Evolutionary conservation across 2,797 vertebrate genomes (phyloP).

Genomic region (Heterohyrax brucei): DNA sequence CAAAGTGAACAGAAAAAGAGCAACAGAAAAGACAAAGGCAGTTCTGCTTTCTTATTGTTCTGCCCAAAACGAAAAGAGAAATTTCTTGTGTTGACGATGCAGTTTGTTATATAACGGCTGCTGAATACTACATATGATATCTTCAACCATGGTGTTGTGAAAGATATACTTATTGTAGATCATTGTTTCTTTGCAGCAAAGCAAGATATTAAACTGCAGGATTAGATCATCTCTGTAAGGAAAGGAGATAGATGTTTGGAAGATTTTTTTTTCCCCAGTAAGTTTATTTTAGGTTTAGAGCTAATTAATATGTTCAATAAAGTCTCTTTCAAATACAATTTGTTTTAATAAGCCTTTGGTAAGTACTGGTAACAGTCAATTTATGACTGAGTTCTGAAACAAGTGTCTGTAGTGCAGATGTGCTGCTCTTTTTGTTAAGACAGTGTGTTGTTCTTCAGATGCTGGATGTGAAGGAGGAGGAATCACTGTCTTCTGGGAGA

Average conservation of each 20-base stretch:
- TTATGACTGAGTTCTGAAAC: not conserved
- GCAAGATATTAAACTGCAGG: not conserved
- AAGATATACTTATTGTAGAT: not conserved
- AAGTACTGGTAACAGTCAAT: not conserved
- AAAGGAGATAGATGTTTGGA: not conserved
- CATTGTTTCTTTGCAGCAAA: constrained; percentile 9
- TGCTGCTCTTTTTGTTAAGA: not conserved
- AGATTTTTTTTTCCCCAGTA: not conserved
- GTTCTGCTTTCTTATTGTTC: not conserved
- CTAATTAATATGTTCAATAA: constrained; percentile 5
- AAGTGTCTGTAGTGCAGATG: not conserved
- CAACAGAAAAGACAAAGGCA: not conserved
- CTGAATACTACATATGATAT: not conserved
- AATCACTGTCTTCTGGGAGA: not conserved
- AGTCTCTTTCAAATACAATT: constrained; percentile 40
- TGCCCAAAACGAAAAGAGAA: not conserved
- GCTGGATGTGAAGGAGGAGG: not conserved
- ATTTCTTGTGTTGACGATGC: not conserved
- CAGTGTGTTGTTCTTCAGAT: not conserved
- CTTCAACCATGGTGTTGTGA: not conserved
- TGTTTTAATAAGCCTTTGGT: constrained; percentile 12
- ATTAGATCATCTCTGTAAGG: constrained; percentile 36
- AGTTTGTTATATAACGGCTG: not conserved
- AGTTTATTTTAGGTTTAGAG: constrained; percentile 14
- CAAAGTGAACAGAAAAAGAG: not conserved